These are phyloP conservation scores for Bovichtus diacanthus DNA, from an alignment of 2,797 vertebrate genomes.

Conservation along the genomic window DNA sequence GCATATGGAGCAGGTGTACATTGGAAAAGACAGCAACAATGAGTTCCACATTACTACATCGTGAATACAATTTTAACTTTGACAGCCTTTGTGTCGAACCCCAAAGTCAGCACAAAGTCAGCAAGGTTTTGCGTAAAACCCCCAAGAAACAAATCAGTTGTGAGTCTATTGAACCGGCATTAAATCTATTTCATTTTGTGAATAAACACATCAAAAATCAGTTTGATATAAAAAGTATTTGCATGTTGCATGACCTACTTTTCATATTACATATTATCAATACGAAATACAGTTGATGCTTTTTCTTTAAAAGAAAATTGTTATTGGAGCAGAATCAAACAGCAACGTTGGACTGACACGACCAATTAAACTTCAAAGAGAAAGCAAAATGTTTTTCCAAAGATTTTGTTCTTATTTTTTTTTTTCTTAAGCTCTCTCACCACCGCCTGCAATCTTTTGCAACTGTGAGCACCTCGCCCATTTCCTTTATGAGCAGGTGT, in stretches of 20 bases:
- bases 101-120: neutral
- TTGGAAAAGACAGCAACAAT: no score
- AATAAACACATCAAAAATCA: neutral
- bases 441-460: neutral
- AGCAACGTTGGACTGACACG: neutral
- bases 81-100: neutral
- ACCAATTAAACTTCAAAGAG: neutral
- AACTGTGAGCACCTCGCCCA: no score
- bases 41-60: neutral
- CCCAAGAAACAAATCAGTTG: neutral
- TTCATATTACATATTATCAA: neutral
- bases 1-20: no score
- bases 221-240: neutral
- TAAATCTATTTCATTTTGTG: neutral
- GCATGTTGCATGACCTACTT: neutral
- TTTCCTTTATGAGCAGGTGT: no score
- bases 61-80: neutral
- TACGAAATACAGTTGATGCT: neutral
- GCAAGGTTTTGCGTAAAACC: neutral
- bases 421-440: neutral
- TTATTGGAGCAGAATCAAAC: no score
- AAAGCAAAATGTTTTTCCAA: neutral
- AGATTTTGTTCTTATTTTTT: neutral
- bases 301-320: neutral
- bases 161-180: neutral